Evolutionary conservation across 2,113 vertebrate species (phyloP).

Genomic region (Aleadryas rufinucha): DNA sequence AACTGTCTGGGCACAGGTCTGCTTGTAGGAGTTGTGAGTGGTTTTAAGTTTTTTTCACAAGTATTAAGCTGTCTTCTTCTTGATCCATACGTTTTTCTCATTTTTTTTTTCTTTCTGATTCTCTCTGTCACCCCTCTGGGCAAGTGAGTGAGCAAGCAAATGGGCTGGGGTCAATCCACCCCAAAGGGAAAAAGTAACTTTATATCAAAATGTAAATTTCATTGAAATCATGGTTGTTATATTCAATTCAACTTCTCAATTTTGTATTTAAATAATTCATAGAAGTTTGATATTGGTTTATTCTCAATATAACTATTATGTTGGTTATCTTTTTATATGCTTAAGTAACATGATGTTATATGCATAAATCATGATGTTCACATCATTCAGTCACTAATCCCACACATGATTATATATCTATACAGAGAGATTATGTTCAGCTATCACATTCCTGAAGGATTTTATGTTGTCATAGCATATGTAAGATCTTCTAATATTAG

Average conservation of each 20-base stretch:
- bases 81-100: not conserved
- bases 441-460: not conserved
- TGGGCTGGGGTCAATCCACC: not conserved
- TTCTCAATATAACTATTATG: not conserved
- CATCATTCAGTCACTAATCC: not conserved
- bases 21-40: not conserved
- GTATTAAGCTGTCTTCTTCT: not conserved
- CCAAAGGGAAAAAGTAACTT: not conserved
- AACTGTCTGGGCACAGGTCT: not conserved
- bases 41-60: not conserved
- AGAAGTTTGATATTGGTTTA: not conserved
- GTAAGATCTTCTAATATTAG: not conserved
- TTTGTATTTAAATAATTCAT: not conserved
- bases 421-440: not conserved
- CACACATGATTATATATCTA: not conserved
- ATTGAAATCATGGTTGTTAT: not conserved
- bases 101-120: not conserved
- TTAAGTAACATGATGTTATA: not conserved
- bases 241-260: not conserved
- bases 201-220: not conserved
- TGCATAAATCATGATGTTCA: not conserved
- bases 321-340: not conserved
- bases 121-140: not conserved
- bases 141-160: not conserved
- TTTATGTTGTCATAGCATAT: not conserved